Evolutionary conservation across 1,140 invertebrate genomes (phyloP).

Genomic region (Halesus radiatus): DNA sequence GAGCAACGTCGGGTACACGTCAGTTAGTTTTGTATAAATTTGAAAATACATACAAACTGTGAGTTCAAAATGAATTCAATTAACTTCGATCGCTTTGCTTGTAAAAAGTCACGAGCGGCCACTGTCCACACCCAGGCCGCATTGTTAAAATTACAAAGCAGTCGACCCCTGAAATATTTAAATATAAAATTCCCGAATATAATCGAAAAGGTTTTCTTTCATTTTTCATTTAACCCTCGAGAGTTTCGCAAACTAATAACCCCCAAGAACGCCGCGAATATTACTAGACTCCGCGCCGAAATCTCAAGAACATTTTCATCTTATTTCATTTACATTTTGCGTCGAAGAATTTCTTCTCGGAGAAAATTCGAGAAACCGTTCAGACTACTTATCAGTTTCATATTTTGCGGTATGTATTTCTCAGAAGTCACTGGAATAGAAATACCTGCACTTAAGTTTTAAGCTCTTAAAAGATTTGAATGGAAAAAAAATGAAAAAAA

Average conservation of each 20-base stretch:
- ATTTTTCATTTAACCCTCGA: constrained; percentile 21
- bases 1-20: too few species aligned
- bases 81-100: too few species aligned
- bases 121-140: neutral
- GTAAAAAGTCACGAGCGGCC: neutral
- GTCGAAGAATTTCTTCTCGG: constrained; percentile 1
- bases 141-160: constrained; percentile 11
- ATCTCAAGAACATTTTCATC: neutral
- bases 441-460: too few species aligned
- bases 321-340: constrained; percentile 39
- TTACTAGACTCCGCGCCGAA: neutral
- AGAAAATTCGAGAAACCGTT: neutral
- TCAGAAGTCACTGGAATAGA: too few species aligned
- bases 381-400: too few species aligned
- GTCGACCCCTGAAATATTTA: constrained; percentile 18
- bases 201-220: constrained; percentile 20
- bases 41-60: too few species aligned
- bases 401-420: too few species aligned
- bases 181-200: constrained; percentile 27
- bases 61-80: too few species aligned
- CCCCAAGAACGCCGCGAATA: neutral
- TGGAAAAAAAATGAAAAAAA: too few species aligned
- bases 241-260: constrained; percentile 33
- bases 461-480: too few species aligned
- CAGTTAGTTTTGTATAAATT: too few species aligned